Conservation (phyloP, 92 coral and sea anemone genomes). For the Blastomussa wellsi region DNA sequence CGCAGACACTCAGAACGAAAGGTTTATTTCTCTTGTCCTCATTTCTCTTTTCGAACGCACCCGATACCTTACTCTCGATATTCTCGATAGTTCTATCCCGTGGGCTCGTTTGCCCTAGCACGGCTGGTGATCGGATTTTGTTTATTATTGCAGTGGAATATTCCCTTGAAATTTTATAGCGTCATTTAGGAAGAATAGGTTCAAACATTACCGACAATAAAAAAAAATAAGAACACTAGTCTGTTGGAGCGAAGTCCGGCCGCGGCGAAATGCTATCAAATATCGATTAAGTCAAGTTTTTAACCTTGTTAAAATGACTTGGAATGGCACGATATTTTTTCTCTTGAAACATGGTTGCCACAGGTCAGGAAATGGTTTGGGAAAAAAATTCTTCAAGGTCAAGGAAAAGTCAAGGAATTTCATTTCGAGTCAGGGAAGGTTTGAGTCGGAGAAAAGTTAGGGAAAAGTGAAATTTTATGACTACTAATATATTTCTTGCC, state of each 20-base stretch:
- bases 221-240: neutral
- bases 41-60: neutral
- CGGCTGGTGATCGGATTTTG: neutral
- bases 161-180: neutral
- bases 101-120: neutral
- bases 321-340: neutral
- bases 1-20: neutral
- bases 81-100: neutral
- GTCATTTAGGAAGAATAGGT: neutral
- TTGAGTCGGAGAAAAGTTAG: no score
- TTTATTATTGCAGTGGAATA: neutral
- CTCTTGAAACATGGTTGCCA: no score
- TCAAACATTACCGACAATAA: neutral
- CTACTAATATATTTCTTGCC: no score
- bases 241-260: neutral
- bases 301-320: neutral
- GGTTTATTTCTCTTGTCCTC: neutral
- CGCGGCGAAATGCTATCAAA: neutral
- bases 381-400: no score
- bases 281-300: neutral
- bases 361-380: no score
- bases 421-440: no score
- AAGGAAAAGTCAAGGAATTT: no score
- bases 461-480: no score
- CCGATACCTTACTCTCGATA: neutral